Percentiles rank a stretch among this genome's conserved stretches.
These are phyloP conservation scores for Xenopus borealis DNA, from an alignment of 2,113 vertebrate species.

Conservation along the genomic window DNA sequence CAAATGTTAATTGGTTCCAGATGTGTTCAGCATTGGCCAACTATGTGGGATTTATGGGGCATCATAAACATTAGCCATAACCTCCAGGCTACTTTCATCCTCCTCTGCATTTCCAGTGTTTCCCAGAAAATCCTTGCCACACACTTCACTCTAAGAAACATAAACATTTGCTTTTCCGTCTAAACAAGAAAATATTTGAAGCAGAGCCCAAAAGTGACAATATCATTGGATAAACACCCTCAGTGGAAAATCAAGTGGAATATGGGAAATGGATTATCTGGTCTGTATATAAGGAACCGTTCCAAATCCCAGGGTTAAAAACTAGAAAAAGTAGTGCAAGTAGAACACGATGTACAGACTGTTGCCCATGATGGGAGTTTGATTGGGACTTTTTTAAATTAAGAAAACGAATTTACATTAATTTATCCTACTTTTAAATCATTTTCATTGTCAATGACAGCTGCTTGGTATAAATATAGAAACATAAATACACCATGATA, in stretches of 20 bases:
- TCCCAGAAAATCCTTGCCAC: neutral
- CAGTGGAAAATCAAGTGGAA: neutral
- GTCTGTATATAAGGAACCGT: neutral
- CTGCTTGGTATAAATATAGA: no score
- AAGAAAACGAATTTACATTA: no score
- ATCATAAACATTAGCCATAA: neutral
- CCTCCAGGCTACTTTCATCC: neutral
- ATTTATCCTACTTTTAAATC: no score
- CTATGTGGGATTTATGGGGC: no score
- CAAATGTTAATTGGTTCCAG: no score
- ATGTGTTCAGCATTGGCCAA: no score
- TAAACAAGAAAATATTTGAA: slow-evolving; percentile 41
- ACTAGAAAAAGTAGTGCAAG: no score
- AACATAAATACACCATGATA: no score
- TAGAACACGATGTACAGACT: no score
- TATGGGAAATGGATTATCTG: neutral
- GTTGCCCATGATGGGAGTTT: no score
- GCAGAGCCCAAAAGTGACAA: neutral
- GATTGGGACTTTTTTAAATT: no score
- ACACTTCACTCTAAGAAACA: slow-evolving; percentile 6
- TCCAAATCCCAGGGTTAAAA: neutral
- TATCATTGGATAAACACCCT: slow-evolving; percentile 12
- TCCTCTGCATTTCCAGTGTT: neutral
- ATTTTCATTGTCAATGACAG: no score
- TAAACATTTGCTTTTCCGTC: slow-evolving; percentile 27